Conservation (phyloP, 2,888 invertebrate genomes). For the Temnothorax unifasciatus region DNA sequence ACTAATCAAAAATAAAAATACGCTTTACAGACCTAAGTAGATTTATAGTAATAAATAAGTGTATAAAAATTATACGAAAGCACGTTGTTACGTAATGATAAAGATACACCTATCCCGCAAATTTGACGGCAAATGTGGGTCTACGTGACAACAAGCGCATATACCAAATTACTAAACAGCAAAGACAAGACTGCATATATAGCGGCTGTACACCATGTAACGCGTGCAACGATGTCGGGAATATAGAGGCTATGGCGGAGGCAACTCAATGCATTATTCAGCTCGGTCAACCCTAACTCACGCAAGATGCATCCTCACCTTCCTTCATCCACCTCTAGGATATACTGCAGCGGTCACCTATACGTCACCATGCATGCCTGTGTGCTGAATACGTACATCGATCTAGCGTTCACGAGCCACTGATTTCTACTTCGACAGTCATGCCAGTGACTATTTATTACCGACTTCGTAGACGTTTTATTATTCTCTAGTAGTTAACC, state of each 20-base stretch:
- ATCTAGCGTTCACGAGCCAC: slow-evolving; percentile 64
- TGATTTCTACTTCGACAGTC: slow-evolving; percentile 76
- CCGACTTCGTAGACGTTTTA: not conserved
- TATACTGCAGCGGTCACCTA: slow-evolving; percentile 66
- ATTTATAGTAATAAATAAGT: not conserved
- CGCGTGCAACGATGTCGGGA: slow-evolving; percentile 71
- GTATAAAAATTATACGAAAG: not conserved
- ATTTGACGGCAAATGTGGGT: slow-evolving; percentile 47
- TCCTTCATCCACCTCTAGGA: slow-evolving; percentile 71
- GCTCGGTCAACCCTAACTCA: slow-evolving; percentile 82
- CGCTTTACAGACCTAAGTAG: not conserved
- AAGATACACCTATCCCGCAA: not conserved
- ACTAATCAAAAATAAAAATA: not conserved
- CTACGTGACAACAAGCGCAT: slow-evolving; percentile 74
- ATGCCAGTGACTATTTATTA: slow-evolving; percentile 31
- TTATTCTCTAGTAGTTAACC: not conserved
- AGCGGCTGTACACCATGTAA: slow-evolving; percentile 58
- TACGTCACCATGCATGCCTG: slow-evolving; percentile 39
- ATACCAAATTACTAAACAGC: slow-evolving; percentile 80
- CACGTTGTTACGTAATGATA: not conserved
- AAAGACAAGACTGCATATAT: slow-evolving; percentile 79
- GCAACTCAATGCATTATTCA: slow-evolving; percentile 83
- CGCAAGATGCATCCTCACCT: slow-evolving; percentile 81
- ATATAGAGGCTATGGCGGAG: slow-evolving; percentile 78
- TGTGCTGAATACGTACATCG: slow-evolving; percentile 29